Percentiles rank a stretch among this genome's conserved stretches.
Conservation (phyloP, 1,140 invertebrate genomes). For the Drosophila funebris region DNA sequence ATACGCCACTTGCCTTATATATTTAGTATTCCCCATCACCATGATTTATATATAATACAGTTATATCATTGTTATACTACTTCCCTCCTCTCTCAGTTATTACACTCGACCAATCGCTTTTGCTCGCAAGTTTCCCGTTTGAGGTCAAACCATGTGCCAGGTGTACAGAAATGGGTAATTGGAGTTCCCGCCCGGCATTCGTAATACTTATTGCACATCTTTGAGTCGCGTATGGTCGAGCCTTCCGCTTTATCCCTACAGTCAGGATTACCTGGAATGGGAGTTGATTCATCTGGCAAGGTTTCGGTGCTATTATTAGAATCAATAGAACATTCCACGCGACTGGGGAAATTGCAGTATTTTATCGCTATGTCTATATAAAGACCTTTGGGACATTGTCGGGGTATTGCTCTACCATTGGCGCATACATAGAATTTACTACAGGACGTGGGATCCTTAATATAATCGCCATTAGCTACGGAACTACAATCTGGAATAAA, state of each 20-base stretch:
- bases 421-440: conserved; percentile 57
- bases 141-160: conserved; percentile 51
- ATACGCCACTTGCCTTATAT: conserved; percentile 12
- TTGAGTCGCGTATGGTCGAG: conserved; percentile 22
- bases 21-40: conserved; percentile 23
- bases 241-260: conserved; percentile 30
- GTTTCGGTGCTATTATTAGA: neutral
- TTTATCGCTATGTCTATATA: conserved; percentile 38
- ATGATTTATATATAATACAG: conserved; percentile 2
- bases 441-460: conserved; percentile 46
- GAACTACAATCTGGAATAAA: conserved; percentile 32
- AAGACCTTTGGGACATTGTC: conserved; percentile 54
- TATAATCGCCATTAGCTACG: conserved; percentile 35
- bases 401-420: conserved; percentile 38
- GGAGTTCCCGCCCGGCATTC: conserved; percentile 38
- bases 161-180: conserved; percentile 42
- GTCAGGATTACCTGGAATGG: neutral
- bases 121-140: conserved; percentile 27
- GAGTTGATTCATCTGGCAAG: neutral
- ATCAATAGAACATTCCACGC: conserved; percentile 38
- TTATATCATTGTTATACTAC: neutral
- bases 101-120: conserved; percentile 29
- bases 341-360: conserved; percentile 43
- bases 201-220: conserved; percentile 53
- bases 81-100: neutral